Conservation (phyloP, 2,113 vertebrate genomes). For the Cnemophilus loriae region DNA sequence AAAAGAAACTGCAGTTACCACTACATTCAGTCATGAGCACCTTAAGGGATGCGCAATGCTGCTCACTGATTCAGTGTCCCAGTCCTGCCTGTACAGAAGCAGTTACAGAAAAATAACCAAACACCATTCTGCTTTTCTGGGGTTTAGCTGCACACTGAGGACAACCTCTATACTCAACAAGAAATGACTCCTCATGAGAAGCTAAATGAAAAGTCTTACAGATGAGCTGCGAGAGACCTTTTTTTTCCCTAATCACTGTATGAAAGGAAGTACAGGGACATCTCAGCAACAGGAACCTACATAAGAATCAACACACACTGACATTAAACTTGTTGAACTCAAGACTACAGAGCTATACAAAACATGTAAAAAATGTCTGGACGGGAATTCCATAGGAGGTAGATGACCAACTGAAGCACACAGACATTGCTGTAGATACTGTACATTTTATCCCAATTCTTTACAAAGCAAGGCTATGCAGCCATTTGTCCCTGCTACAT, state of each 20-base stretch:
- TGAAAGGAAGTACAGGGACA: rapidly evolving
- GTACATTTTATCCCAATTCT: not conserved
- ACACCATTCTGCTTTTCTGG: not conserved
- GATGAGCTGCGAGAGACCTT: not conserved
- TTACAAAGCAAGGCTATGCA: not conserved
- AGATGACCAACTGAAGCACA: not conserved
- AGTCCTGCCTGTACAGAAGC: not conserved
- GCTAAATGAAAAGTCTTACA: not conserved
- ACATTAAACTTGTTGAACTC: not conserved
- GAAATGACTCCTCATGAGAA: not conserved
- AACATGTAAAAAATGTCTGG: rapidly evolving
- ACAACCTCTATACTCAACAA: not conserved
- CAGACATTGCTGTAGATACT: not conserved
- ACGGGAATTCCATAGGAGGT: not conserved
- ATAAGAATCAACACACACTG: not conserved
- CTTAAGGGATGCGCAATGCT: not conserved
- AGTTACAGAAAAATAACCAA: not conserved
- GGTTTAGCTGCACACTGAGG: not conserved
- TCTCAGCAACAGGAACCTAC: not conserved
- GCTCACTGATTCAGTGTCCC: not conserved
- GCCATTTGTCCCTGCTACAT: rapidly evolving
- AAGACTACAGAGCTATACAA: not conserved
- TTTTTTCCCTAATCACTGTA: not conserved
- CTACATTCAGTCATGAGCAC: not conserved
- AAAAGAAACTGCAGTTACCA: not conserved